phyloP scores from a whole-genome alignment of 2,888 invertebrate species.

The Mycalesis mineus region DNA sequence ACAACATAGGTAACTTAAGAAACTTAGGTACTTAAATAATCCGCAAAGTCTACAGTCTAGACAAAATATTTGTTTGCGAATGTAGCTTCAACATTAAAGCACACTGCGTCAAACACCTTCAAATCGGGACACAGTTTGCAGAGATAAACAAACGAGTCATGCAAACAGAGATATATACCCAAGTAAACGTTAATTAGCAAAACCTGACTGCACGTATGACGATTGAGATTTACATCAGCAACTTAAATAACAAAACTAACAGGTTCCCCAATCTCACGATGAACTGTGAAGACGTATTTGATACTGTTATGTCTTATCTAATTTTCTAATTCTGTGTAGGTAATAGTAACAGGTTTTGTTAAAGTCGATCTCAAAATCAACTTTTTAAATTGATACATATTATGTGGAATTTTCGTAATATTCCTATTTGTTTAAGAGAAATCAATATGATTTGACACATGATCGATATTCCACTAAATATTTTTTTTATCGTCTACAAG shows the following conservation, averaged over 20 bases:
- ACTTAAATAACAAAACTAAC: conserved; percentile 22
- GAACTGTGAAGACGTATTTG: conserved; percentile 10
- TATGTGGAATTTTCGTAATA: too few relatives aligned
- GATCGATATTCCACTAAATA: too few relatives aligned
- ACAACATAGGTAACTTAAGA: too few relatives aligned
- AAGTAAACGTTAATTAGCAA: conserved; percentile 47
- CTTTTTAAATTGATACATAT: too few relatives aligned
- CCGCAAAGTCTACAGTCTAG: neutral
- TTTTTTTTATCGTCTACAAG: too few relatives aligned
- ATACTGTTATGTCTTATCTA: neutral
- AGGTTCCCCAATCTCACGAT: conserved; percentile 13
- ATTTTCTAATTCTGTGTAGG: too few relatives aligned
- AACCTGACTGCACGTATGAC: conserved; percentile 42
- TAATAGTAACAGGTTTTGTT: too few relatives aligned
- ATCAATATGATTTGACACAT: too few relatives aligned
- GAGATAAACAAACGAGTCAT: conserved; percentile 25
- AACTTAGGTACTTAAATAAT: too few relatives aligned
- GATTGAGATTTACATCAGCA: conserved; percentile 24
- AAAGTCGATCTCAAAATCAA: too few relatives aligned
- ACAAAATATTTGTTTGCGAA: neutral
- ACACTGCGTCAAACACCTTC: conserved; percentile 1
- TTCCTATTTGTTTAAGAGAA: too few relatives aligned
- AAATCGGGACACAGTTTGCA: conserved; percentile 16
- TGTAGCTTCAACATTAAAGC: neutral
- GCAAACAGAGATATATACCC: conserved; percentile 17